phyloP scores from a whole-genome alignment of 1,140 invertebrate genomes.

The Lethrus apterus region DNA sequence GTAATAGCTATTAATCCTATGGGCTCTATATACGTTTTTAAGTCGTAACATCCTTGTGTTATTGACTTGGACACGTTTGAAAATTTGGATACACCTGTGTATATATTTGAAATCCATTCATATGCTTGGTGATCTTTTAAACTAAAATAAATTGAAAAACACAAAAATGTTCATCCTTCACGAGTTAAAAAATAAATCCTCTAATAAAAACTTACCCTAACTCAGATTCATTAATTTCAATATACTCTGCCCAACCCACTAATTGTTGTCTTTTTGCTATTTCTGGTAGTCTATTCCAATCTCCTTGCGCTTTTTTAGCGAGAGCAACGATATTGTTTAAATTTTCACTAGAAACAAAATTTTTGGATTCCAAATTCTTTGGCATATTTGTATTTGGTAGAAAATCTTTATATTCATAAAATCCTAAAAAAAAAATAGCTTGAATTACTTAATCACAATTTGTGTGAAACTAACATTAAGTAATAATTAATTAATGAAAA shows the following conservation, averaged over 20 bases:
- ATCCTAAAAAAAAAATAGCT: slow-evolving; percentile 9
- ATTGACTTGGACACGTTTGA: not conserved
- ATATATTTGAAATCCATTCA: slow-evolving; percentile 14
- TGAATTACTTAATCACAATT: not conserved
- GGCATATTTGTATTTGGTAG: too few relatives aligned
- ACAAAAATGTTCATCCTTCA: not conserved
- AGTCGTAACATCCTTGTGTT: slow-evolving; percentile 11
- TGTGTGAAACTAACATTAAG: not conserved
- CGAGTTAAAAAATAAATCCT: too few relatives aligned
- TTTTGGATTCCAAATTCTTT: slow-evolving; percentile 2
- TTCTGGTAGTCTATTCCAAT: slow-evolving; percentile 38
- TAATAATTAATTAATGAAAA: not conserved
- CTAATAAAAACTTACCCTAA: slow-evolving; percentile 4
- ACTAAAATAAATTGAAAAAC: not conserved
- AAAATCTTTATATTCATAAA: slow-evolving; percentile 5
- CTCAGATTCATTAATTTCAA: slow-evolving; percentile 18
- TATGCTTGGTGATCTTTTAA: not conserved
- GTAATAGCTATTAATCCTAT: slow-evolving; percentile 22
- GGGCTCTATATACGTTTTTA: slow-evolving; percentile 17
- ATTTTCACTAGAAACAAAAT: slow-evolving; percentile 37
- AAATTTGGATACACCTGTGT: slow-evolving; percentile 7
- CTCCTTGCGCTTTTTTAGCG: slow-evolving; percentile 37
- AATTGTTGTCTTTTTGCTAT: slow-evolving; percentile 25
- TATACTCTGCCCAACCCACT: slow-evolving; percentile 8
- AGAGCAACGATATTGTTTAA: slow-evolving; percentile 47